Conservation (phyloP, 2,888 invertebrate species). For the Halictus ligatus region DNA sequence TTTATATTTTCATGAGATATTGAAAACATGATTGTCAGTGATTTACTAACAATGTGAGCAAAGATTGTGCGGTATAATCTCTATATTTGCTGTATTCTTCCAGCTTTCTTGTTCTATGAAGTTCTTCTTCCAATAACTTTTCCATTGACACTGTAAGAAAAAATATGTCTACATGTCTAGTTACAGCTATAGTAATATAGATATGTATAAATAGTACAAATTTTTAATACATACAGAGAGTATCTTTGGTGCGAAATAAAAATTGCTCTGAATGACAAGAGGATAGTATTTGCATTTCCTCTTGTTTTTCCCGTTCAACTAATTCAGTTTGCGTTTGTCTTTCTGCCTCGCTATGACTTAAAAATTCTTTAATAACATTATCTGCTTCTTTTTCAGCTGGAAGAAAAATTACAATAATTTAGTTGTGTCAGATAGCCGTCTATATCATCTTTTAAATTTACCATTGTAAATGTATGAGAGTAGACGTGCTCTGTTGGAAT, state of each 20-base stretch:
- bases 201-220: background rate
- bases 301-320: conserved; percentile 88
- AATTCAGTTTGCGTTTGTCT: conserved; percentile 86
- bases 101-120: conserved; percentile 86
- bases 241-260: conserved; percentile 88
- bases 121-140: conserved; percentile 88
- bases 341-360: conserved; percentile 87
- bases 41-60: conserved; percentile 87
- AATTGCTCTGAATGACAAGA: conserved; percentile 85
- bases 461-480: conserved; percentile 80
- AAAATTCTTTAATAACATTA: conserved; percentile 88
- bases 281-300: conserved; percentile 88
- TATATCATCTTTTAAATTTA: conserved; percentile 48
- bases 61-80: conserved; percentile 86
- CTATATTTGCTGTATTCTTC: conserved; percentile 87
- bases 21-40: conserved; percentile 19
- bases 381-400: conserved; percentile 89
- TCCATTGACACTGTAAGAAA: conserved; percentile 87
- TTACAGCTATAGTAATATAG: background rate
- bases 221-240: conserved; percentile 84
- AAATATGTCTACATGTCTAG: background rate
- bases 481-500: conserved; percentile 82
- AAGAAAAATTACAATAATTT: conserved; percentile 22
- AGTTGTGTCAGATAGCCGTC: conserved; percentile 6
- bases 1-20: conserved; percentile 7